These are phyloP conservation scores for Sinocyclocheilus anophthalmus DNA, from an alignment of 2,113 vertebrate species.

Conservation along the genomic window DNA sequence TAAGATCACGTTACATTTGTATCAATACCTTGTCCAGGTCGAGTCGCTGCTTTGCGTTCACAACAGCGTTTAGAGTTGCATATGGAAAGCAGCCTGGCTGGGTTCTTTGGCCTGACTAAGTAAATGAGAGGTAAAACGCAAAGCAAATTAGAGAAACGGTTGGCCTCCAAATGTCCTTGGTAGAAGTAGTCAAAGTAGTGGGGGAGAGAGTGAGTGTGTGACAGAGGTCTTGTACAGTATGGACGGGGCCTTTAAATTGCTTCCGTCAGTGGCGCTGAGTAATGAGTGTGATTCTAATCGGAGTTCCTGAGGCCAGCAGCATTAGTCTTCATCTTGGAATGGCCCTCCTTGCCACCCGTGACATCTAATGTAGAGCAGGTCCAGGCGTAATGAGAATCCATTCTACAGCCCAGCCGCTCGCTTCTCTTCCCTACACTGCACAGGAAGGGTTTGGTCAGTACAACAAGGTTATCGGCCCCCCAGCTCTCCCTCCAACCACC, in stretches of 20 bases:
- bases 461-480: constrained; percentile 67
- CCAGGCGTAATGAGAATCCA: constrained; percentile 74
- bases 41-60: constrained; percentile 30
- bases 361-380: constrained; percentile 82
- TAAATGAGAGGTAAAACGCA: constrained; percentile 63
- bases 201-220: constrained; percentile 52
- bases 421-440: constrained; percentile 62
- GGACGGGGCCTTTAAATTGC: constrained; percentile 82
- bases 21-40: constrained; percentile 13
- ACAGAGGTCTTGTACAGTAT: constrained; percentile 80
- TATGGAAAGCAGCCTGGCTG: constrained; percentile 15
- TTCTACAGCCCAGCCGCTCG: constrained; percentile 53
- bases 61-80: constrained; percentile 9
- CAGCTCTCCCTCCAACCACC: constrained; percentile 66
- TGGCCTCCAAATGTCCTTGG: constrained; percentile 76
- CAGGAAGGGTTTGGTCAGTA: constrained; percentile 73
- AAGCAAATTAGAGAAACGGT: constrained; percentile 66
- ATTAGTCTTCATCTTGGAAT: constrained; percentile 83
- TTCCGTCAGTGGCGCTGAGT: constrained; percentile 81
- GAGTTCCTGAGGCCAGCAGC: constrained; percentile 80
- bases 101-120: constrained; percentile 57
- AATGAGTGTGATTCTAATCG: constrained; percentile 86
- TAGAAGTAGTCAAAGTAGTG: constrained; percentile 62
- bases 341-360: constrained; percentile 73
- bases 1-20: constrained; percentile 55